Percentiles rank a stretch among this genome's conserved stretches.
phyloP scores from a whole-genome alignment of 2,113 vertebrate genomes.

The Dolichotis patagonum region DNA sequence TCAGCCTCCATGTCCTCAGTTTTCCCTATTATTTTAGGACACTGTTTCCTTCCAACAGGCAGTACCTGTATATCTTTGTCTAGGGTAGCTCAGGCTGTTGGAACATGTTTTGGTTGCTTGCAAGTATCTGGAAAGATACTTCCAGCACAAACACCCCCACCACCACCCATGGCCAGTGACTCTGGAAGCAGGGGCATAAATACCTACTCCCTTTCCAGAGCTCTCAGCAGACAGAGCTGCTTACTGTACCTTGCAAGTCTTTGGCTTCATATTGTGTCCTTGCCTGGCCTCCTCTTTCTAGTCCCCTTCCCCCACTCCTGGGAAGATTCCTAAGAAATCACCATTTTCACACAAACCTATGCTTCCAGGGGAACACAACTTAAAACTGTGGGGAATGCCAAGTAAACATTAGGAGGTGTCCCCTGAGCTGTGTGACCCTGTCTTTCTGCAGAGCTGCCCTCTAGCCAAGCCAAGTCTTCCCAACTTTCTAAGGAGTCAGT shows the following conservation, averaged over 20 bases:
- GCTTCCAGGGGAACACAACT: not conserved
- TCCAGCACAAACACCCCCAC: not conserved
- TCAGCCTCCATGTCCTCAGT: not conserved
- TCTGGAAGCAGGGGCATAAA: not conserved
- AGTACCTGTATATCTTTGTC: not conserved
- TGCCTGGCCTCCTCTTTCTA: not conserved
- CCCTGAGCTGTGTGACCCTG: not conserved
- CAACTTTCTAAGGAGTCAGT: not conserved
- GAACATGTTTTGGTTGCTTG: not conserved
- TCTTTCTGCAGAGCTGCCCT: not conserved
- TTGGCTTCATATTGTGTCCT: not conserved
- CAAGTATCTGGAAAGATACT: not conserved
- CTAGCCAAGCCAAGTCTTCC: not conserved
- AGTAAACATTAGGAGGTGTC: constrained; percentile 56
- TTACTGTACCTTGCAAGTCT: not conserved
- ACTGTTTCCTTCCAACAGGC: not conserved
- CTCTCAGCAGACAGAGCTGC: not conserved
- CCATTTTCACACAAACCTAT: constrained; percentile 41
- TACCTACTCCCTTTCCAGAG: not conserved
- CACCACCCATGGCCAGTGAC: too few relatives aligned
- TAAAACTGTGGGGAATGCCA: not conserved
- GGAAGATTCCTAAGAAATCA: constrained; percentile 53
- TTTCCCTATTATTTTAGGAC: not conserved
- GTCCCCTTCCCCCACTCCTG: constrained; percentile 1
- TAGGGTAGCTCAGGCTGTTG: not conserved